These are phyloP conservation scores for Willisornis vidua DNA, from an alignment of 2,113 vertebrate species.

Conservation along the genomic window DNA sequence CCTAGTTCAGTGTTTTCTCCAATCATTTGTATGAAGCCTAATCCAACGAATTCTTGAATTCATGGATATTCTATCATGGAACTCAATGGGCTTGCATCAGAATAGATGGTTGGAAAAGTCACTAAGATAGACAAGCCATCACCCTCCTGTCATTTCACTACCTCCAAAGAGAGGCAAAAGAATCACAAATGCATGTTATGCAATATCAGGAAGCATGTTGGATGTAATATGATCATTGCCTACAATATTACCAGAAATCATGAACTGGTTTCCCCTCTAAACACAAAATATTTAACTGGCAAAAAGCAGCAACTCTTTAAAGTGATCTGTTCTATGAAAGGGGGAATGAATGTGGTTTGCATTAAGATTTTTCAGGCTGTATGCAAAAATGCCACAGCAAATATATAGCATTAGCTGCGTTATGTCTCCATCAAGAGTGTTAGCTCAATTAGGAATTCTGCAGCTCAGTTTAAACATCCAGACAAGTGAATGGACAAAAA, in stretches of 20 bases:
- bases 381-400: neutral
- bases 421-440: neutral
- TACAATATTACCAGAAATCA: neutral
- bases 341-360: neutral
- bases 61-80: neutral
- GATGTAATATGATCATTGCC: neutral
- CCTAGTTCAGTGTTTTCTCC: neutral
- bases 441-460: neutral
- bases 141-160: neutral
- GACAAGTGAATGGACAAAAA: neutral
- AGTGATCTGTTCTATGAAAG: neutral
- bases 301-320: neutral
- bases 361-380: neutral
- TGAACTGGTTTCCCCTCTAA: neutral
- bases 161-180: neutral
- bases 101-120: neutral
- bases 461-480: neutral
- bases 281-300: neutral
- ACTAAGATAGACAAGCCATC: neutral
- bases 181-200: neutral
- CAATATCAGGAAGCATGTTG: neutral
- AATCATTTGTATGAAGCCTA: neutral
- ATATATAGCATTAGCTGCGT: neutral
- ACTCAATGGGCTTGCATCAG: neutral
- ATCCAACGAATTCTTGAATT: neutral